Base-by-base conservation (phyloP, 2,797 vertebrate species). In the Typhlichthys eigenmanni region DNA sequence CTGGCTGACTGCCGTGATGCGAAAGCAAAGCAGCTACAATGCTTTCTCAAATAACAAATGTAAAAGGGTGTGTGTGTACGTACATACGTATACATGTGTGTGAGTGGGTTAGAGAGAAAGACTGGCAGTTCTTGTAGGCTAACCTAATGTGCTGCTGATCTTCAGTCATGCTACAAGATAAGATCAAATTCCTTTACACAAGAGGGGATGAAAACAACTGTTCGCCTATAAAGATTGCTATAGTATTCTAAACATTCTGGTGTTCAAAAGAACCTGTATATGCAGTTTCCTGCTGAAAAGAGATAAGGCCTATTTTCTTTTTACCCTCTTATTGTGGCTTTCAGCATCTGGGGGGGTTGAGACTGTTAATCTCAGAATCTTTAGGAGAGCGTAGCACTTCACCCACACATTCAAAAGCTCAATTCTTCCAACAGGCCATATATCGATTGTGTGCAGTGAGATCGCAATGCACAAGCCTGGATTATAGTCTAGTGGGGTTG, bases 21-120 rank as follows among this genome's bases (percentile, higher is more conserved):
- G 74, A 75, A 68, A 76, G 74, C 60, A 69, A 79, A 78, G 71
- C 69, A 80, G 83, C 74, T 62, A 47, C 72, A 72, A n/a, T 17
- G 5, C 66, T 13, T 50, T 38, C 34, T 38, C 34, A 73, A 50
- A 66, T 45, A 55, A 58, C 58, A 9, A 32, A 12, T 67, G 12
- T 11, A 16, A 55, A 43, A 1, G 2, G 1, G 50, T 51, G 57
- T 65, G 79, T 59, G 58, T 59, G 8, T 19, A 19, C 19, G 19
- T 24, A 24, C 24, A 29, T 29, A 29, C 24, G 24, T 29, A 29
- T 29, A 29, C 29, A 50, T 51, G 57, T 65, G 79, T 59, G 58
- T 59, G 8, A 49, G 52, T 17, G 45, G 66, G 46, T 62, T 58
- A n/a, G 16, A 58, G 11, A 69, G 53, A 67, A 48, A 58, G 52